A percentile compares a stretch with the other conserved stretches of the same genome.
Evolutionary conservation across 2,888 invertebrate species (phyloP).

Genomic region (Leptinotarsa juncta): DNA sequence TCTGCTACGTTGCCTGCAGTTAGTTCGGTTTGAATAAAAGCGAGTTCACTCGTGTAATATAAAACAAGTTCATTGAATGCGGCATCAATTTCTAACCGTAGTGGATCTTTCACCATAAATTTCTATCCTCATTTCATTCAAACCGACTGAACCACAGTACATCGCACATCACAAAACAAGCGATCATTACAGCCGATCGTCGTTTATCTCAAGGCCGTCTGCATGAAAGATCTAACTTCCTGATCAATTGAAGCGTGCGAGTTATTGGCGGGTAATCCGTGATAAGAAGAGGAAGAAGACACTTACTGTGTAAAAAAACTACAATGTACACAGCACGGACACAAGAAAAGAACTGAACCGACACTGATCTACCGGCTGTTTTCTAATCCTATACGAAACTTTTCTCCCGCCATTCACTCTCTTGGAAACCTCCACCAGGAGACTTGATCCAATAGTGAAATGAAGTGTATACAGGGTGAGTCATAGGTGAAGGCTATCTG

Average conservation of each 20-base stretch:
- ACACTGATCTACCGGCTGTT: conserved; percentile 63
- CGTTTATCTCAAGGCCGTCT: conserved; percentile 30
- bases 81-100: conserved; percentile 7
- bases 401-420: conserved; percentile 63
- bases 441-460: conserved; percentile 53
- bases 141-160: conserved; percentile 21
- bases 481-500: conserved; percentile 12
- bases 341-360: conserved; percentile 62
- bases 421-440: conserved; percentile 58
- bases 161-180: conserved; percentile 25
- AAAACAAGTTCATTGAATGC: conserved; percentile 2
- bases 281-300: conserved; percentile 38
- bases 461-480: conserved; percentile 50
- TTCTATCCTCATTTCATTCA: conserved; percentile 18
- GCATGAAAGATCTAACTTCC: conserved; percentile 32
- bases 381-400: conserved; percentile 63
- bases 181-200: conserved; percentile 20
- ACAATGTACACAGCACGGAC: conserved; percentile 59
- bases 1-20: neutral
- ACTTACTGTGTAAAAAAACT: conserved; percentile 57
- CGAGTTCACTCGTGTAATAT: neutral
- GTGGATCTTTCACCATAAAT: neutral
- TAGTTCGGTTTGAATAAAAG: neutral
- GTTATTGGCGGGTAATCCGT: conserved; percentile 33
- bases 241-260: conserved; percentile 29